These are phyloP conservation scores for Julus scandinavius DNA, from an alignment of 2,888 invertebrate species.

Conservation along the genomic window DNA sequence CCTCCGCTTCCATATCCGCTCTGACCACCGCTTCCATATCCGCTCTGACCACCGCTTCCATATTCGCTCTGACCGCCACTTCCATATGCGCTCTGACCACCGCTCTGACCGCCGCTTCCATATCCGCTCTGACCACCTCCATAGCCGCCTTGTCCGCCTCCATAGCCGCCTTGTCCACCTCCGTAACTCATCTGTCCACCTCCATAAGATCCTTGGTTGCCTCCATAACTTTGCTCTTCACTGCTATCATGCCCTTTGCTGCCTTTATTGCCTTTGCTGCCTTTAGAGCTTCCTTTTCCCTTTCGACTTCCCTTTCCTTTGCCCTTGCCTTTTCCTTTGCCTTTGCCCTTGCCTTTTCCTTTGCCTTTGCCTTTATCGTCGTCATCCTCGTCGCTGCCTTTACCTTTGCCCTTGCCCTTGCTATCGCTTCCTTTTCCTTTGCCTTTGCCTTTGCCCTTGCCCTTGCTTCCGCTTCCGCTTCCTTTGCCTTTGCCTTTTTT, in stretches of 20 bases:
- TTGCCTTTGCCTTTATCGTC: neutral
- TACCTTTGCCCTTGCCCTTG: neutral
- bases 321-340: neutral
- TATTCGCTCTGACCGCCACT: neutral
- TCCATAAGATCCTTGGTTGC: neutral
- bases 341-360: neutral
- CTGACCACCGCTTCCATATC: neutral
- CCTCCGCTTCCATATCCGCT: neutral
- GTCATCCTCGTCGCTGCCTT: neutral
- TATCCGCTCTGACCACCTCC: neutral
- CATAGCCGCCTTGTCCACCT: neutral
- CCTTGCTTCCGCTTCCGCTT: neutral
- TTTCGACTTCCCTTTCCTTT: neutral
- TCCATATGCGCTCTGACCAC: slow-evolving; percentile 1
- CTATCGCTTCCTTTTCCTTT: neutral
- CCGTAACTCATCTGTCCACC: slow-evolving; percentile 5
- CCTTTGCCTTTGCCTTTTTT: neutral
- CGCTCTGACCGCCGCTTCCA: neutral
- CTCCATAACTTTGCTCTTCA: neutral
- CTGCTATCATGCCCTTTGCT: neutral
- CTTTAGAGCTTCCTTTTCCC: neutral
- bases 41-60: neutral
- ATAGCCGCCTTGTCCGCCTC: neutral
- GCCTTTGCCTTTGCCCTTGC: neutral
- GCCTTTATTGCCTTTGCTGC: neutral